phyloP scores from a whole-genome alignment of 2,797 vertebrate genomes.

The Coilia nasus region DNA sequence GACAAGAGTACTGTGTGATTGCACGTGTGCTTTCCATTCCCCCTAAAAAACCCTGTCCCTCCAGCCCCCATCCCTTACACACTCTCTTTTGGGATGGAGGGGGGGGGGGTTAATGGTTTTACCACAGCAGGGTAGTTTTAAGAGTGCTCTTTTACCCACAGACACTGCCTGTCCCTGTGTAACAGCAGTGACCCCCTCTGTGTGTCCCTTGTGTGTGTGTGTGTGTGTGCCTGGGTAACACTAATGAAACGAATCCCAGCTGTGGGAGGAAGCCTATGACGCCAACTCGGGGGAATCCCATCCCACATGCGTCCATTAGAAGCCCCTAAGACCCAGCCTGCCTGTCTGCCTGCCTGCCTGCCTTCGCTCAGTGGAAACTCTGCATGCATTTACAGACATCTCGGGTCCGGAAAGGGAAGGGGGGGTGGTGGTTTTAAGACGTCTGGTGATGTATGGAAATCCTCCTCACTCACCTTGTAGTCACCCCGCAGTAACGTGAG shows the following conservation, averaged over 20 bases:
- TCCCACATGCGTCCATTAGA: background rate
- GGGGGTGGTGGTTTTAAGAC: background rate
- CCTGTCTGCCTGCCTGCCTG: no score
- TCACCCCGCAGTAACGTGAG: background rate
- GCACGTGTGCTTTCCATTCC: slow-evolving; percentile 29
- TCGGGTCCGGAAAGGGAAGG: background rate
- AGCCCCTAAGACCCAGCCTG: no score
- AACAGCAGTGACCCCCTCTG: background rate
- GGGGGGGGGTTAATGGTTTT: slow-evolving; percentile 46
- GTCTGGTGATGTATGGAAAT: slow-evolving; percentile 12
- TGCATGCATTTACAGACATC: slow-evolving; percentile 29
- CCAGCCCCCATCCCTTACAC: background rate
- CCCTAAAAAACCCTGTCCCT: no score
- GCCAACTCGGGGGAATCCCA: slow-evolving; percentile 37
- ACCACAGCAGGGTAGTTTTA: slow-evolving; percentile 39
- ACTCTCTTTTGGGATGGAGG: background rate
- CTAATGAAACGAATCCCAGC: slow-evolving; percentile 30
- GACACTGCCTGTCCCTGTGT: slow-evolving; percentile 1
- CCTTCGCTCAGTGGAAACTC: slow-evolving; percentile 25
- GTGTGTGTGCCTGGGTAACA: background rate
- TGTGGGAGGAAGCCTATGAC: slow-evolving; percentile 39
- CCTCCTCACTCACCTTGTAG: background rate
- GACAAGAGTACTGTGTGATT: background rate
- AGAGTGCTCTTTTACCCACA: background rate
- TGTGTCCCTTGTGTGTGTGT: background rate